phyloP scores from a whole-genome alignment of 1,140 invertebrate species.

The Danaus melanippus region DNA sequence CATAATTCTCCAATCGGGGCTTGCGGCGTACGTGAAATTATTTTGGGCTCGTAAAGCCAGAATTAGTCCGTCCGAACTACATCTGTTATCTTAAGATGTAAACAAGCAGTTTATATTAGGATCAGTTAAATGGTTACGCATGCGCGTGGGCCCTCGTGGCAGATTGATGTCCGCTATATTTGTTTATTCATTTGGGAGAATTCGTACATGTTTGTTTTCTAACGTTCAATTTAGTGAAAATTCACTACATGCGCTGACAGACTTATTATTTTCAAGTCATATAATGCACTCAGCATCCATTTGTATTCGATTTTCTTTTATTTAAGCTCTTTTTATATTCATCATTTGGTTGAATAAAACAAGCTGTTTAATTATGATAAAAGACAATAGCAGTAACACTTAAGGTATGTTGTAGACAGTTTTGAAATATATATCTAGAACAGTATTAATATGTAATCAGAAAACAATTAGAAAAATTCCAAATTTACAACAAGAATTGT shows the following conservation, averaged over 20 bases:
- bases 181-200: slow-evolving; percentile 39
- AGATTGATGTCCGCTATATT: slow-evolving; percentile 44
- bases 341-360: neutral
- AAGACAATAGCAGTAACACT: neutral
- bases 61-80: slow-evolving; percentile 44
- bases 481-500: neutral
- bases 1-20: slow-evolving; percentile 12
- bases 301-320: slow-evolving; percentile 23
- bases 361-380: neutral
- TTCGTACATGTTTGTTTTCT: slow-evolving; percentile 51
- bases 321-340: slow-evolving; percentile 14
- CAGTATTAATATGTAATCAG: neutral
- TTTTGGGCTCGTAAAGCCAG: slow-evolving; percentile 41
- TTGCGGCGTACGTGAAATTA: slow-evolving; percentile 39
- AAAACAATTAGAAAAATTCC: slow-evolving; percentile 1
- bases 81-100: slow-evolving; percentile 49
- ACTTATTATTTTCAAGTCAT: slow-evolving; percentile 37
- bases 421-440: neutral
- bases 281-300: slow-evolving; percentile 25
- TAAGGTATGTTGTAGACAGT: too few species aligned
- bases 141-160: slow-evolving; percentile 45
- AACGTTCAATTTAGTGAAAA: slow-evolving; percentile 53
- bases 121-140: slow-evolving; percentile 46
- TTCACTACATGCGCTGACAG: slow-evolving; percentile 56
- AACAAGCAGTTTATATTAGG: slow-evolving; percentile 53